Evolutionary conservation across 2,797 vertebrate genomes (phyloP), one percentile per base, ranked within the genome.

Genomic region (Peromyscus melanophrys): DNA sequence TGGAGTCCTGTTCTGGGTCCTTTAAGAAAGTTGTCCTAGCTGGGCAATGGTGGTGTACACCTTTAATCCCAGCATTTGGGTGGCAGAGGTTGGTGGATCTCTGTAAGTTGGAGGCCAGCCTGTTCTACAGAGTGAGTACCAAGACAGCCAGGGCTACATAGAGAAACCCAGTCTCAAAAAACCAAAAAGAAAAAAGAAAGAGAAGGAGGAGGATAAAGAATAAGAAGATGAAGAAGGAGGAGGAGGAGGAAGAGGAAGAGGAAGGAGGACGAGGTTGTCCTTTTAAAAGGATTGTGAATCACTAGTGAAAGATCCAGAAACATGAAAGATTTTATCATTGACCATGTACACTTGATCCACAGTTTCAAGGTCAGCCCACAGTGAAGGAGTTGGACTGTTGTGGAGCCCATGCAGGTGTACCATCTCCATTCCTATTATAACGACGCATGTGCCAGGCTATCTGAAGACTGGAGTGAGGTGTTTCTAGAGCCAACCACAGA

Each of bases 131-230:
- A 69, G 65, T 7, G 34, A 69, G 31, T n/a, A 34, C 34, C 14
- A 69, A 2, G 34, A 34, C 14, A 69, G 6, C 4, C 65, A 69
- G 34, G 31, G 5, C 31, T 69, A 69, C 34, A 69, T 13, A 17
- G 65, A 73, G n/a, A 73, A 73, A 21, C 19, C n/a, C 19, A 23
- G n/a, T 23, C 19, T 37, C 9, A 8, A 37, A 40, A 37, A 11
- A 23, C 1, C 8, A 10, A 37, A 4, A 71, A 29, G 6, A 34
- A 25, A 9, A 61, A 12, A 6, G 2, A n/a, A 8, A 17, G 16
- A 69, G 34, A 17, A n/a, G 6, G 67, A n/a, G 7, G 34, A 1
- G 14, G 31, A 3, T 5, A 11, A 29, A 65, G 1, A 0, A 65
- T 4, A 29, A 63, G 9, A 9, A 65, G 27, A 5, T 13, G 1